These are phyloP conservation scores for Sphecodes monilicornis DNA, from an alignment of 2,888 invertebrate genomes.

Conservation along the genomic window DNA sequence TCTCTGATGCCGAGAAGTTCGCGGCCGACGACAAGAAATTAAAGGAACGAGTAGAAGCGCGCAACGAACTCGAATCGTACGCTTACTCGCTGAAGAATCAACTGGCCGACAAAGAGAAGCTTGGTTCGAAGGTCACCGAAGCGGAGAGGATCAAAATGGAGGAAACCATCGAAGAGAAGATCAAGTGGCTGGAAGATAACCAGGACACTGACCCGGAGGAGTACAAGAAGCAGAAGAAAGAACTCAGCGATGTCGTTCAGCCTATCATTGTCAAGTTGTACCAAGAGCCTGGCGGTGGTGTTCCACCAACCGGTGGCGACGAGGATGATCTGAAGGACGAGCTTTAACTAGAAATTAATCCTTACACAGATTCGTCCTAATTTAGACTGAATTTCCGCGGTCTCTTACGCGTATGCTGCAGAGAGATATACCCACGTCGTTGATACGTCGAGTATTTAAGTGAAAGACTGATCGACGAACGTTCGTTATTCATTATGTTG, in stretches of 20 bases:
- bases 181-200: constrained; percentile 99
- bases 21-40: constrained; percentile 99
- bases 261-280: constrained; percentile 99
- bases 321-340: constrained; percentile 90
- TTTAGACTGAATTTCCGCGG: constrained; percentile 78
- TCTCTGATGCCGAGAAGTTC: constrained; percentile 99
- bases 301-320: constrained; percentile 89
- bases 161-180: constrained; percentile 97
- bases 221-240: constrained; percentile 97
- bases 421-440: constrained; percentile 67
- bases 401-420: constrained; percentile 75
- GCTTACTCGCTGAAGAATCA: constrained; percentile 99
- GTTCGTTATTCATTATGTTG: constrained; percentile 57
- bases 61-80: constrained; percentile 98
- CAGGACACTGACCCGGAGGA: constrained; percentile 96
- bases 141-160: constrained; percentile 98
- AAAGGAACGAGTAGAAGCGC: constrained; percentile 97
- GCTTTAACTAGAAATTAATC: constrained; percentile 86
- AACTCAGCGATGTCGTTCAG: constrained; percentile 97
- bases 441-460: constrained; percentile 50
- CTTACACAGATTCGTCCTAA: constrained; percentile 64
- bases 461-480: constrained; percentile 59
- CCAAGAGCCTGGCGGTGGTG: constrained; percentile 92
- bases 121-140: constrained; percentile 95
- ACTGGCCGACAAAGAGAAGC: constrained; percentile 97